Percentiles rank a stretch among this genome's conserved stretches.
phyloP scores from a whole-genome alignment of 2,113 vertebrate species.

The Oncorhynchus clarkii region DNA sequence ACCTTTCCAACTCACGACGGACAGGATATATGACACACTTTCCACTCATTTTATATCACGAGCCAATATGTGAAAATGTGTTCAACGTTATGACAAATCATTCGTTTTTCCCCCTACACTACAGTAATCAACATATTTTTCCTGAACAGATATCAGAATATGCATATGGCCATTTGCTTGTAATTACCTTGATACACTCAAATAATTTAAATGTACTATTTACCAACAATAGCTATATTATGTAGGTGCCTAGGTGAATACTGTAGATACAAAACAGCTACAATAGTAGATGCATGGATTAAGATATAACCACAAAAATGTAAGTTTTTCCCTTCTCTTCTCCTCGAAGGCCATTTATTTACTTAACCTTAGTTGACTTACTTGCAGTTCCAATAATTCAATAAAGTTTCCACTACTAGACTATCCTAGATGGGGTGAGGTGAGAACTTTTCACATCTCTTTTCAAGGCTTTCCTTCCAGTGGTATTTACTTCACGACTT shows the following conservation, averaged over 20 bases:
- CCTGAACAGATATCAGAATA: conserved; percentile 15
- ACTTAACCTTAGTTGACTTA: conserved; percentile 2
- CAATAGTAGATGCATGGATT: too few relatives aligned
- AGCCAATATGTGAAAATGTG: conserved; percentile 38
- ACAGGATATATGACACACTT: conserved; percentile 59
- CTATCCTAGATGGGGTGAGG: conserved; percentile 15
- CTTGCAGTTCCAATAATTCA: conserved; percentile 18
- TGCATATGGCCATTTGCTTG: conserved; percentile 41
- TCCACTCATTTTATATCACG: conserved; percentile 38
- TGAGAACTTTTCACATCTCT: conserved; percentile 2
- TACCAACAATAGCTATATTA: too few relatives aligned
- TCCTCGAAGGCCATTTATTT: conserved; percentile 20
- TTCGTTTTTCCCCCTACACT: conserved; percentile 17
- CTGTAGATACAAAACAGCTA: too few relatives aligned
- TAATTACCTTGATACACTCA: conserved; percentile 43
- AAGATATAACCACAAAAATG: not conserved
- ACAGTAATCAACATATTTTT: conserved; percentile 58
- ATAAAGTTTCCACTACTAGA: conserved; percentile 7
- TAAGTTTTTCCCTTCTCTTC: not conserved
- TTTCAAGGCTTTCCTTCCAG: not conserved
- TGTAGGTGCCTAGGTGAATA: too few relatives aligned
- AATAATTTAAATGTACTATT: not conserved
- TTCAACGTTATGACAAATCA: conserved; percentile 54
- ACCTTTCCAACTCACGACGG: conserved; percentile 46
- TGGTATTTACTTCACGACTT: not conserved